A percentile compares a stretch with the other conserved stretches of the same genome.
Conservation (phyloP, 2,113 vertebrate species). For the Chaenocephalus aceratus region DNA sequence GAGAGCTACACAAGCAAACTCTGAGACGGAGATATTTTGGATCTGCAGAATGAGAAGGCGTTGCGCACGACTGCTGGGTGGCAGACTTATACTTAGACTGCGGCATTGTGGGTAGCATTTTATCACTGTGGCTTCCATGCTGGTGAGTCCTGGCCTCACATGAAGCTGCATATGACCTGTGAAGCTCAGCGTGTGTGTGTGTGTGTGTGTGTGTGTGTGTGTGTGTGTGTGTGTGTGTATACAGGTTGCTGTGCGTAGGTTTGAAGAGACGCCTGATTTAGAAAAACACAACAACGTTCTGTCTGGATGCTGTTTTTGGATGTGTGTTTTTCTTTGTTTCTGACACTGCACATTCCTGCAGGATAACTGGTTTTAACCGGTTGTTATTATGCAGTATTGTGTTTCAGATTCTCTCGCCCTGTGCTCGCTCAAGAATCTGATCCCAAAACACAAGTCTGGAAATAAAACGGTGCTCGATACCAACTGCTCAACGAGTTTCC, state of each 20-base stretch:
- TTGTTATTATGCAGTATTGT: slow-evolving; percentile 68
- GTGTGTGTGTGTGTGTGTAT: neutral
- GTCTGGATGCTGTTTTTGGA: slow-evolving; percentile 69
- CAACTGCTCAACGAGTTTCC: slow-evolving; percentile 12
- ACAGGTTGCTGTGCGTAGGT: no score
- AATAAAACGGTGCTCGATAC: slow-evolving; percentile 11
- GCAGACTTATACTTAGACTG: slow-evolving; percentile 51
- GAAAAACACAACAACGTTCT: no score
- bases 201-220: slow-evolving; percentile 24
- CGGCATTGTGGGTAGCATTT: slow-evolving; percentile 47
- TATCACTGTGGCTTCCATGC: slow-evolving; percentile 55
- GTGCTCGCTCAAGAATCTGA: slow-evolving; percentile 40
- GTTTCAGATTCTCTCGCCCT: slow-evolving; percentile 67
- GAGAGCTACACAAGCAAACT: no score
- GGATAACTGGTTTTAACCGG: slow-evolving; percentile 75
- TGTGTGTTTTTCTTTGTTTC: slow-evolving; percentile 67
- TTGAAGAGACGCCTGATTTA: neutral
- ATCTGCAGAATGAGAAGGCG: slow-evolving; percentile 25
- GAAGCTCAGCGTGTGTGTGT: slow-evolving; percentile 19
- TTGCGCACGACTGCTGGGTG: slow-evolving; percentile 50
- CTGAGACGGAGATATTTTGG: slow-evolving; percentile 11
- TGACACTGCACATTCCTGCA: slow-evolving; percentile 76
- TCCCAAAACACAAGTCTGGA: slow-evolving; percentile 37
- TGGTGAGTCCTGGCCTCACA: slow-evolving; percentile 12
- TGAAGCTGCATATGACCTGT: slow-evolving; percentile 38